Evolutionary conservation across 2,113 vertebrate genomes (phyloP).

Genomic region (Anguilla rostrata): DNA sequence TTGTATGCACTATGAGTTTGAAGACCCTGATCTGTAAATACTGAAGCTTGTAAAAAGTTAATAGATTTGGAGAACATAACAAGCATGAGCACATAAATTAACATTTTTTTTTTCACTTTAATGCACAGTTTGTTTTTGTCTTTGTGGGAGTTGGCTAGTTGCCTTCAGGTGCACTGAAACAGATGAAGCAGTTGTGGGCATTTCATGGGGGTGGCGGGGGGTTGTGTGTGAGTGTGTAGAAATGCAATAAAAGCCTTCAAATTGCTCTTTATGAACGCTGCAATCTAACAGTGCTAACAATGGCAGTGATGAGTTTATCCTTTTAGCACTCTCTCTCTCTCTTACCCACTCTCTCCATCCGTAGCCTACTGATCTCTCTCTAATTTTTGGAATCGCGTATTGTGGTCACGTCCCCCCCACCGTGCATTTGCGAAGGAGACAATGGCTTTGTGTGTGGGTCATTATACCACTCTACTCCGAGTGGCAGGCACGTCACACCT

Average conservation of each 20-base stretch:
- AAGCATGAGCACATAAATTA: neutral
- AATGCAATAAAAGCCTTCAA: neutral
- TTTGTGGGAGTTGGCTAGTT: neutral
- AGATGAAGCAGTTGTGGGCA: neutral
- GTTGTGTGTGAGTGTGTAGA: no score
- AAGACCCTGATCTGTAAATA: neutral
- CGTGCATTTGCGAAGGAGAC: neutral
- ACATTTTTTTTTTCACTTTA: neutral
- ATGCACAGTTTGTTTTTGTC: neutral
- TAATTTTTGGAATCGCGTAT: neutral
- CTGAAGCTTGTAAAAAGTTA: neutral
- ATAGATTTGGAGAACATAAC: neutral
- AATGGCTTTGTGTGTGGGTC: neutral
- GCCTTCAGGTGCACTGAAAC: neutral
- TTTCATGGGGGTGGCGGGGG: neutral
- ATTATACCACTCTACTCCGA: neutral
- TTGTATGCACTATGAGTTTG: neutral
- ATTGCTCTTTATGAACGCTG: neutral
- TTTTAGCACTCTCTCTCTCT: neutral
- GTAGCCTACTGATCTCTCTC: neutral
- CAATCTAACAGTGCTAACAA: neutral
- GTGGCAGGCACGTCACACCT: neutral
- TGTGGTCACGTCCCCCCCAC: neutral
- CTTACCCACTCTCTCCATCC: neutral
- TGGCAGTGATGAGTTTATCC: neutral